phyloP scores from a whole-genome alignment of 2,797 vertebrate genomes.

The Platyrinchus mystaceus region DNA sequence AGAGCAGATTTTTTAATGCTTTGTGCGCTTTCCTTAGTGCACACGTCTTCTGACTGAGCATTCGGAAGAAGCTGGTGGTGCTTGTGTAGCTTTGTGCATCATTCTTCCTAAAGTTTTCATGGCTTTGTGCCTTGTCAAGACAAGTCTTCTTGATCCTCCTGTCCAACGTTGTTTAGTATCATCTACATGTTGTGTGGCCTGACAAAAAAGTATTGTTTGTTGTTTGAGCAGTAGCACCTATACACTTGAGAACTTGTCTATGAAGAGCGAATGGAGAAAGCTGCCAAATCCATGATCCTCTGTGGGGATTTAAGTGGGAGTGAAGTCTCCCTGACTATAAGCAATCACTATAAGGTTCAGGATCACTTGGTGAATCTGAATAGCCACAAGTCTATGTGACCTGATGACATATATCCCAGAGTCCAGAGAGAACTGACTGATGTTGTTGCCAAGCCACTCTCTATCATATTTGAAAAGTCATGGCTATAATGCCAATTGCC shows the following conservation, averaged over 20 bases:
- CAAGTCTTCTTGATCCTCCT: neutral
- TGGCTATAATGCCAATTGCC: neutral
- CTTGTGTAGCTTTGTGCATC: neutral
- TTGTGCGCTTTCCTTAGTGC: neutral
- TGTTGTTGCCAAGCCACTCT: neutral
- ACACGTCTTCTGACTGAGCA: neutral
- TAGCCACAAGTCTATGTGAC: neutral
- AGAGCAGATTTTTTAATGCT: constrained; percentile 34
- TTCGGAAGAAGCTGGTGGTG: neutral
- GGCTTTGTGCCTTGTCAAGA: neutral
- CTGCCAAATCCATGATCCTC: neutral
- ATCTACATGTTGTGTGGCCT: neutral
- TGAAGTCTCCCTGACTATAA: neutral
- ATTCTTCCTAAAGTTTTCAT: neutral
- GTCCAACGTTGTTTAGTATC: neutral
- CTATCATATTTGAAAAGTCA: neutral
- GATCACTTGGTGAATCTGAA: neutral
- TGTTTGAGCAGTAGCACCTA: neutral
- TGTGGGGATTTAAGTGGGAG: neutral
- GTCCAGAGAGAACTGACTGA: neutral
- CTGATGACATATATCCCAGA: neutral
- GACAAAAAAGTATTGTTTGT: neutral
- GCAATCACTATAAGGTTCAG: neutral
- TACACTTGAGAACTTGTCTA: neutral
- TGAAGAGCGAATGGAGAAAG: neutral